These are phyloP conservation scores for Dasyurus viverrinus DNA, from an alignment of 2,113 vertebrate species.

Conservation along the genomic window DNA sequence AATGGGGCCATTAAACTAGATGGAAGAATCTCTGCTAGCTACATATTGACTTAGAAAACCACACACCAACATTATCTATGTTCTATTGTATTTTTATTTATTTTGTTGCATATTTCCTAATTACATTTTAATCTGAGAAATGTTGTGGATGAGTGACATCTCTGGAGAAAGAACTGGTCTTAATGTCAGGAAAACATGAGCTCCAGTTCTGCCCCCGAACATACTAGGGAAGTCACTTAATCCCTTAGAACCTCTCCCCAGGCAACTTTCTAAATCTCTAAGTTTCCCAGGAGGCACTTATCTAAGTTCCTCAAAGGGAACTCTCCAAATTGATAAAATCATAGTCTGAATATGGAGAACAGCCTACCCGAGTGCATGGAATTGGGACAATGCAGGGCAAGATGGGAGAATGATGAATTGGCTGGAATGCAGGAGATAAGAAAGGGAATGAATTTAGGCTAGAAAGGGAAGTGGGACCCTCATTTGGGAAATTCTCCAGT, in stretches of 20 bases:
- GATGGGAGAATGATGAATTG: background rate
- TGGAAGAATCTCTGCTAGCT: background rate
- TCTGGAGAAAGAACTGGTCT: background rate
- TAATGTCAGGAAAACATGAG: background rate
- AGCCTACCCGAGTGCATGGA: background rate
- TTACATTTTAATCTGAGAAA: background rate
- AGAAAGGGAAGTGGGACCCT: background rate
- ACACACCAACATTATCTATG: background rate
- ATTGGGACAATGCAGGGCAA: background rate
- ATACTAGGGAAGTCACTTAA: background rate
- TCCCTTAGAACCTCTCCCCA: background rate
- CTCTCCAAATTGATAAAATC: background rate
- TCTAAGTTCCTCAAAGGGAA: background rate
- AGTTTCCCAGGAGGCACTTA: background rate
- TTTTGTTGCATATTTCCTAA: background rate
- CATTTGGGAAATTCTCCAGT: constrained; percentile 17
- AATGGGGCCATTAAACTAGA: background rate
- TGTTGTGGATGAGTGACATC: background rate
- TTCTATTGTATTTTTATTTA: background rate
- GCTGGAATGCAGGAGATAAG: background rate
- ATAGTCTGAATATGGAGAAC: background rate
- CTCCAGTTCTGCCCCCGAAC: background rate
- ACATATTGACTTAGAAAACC: background rate
- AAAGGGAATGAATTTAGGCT: background rate
- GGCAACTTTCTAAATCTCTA: background rate